Percentiles rank a stretch among this genome's conserved stretches.
Conservation (phyloP, 2,113 vertebrate genomes). For the Pyrgilauda ruficollis region DNA sequence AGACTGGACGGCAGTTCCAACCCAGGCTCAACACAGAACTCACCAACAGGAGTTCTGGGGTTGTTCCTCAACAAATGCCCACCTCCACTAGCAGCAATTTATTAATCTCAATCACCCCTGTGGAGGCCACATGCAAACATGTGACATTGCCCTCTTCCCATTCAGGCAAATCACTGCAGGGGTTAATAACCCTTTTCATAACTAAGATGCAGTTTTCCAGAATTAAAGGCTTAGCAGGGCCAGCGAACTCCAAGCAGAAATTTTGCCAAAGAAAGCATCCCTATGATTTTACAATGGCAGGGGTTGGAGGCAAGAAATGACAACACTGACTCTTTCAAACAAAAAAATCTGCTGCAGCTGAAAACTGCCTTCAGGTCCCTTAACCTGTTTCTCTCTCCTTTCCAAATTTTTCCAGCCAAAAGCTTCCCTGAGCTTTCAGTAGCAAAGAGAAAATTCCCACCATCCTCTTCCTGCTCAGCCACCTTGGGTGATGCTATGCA, state of each 20-base stretch:
- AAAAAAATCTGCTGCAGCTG: neutral
- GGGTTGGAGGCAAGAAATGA: neutral
- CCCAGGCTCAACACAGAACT: neutral
- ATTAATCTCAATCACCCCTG: neutral
- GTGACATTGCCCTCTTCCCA: neutral
- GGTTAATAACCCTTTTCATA: neutral
- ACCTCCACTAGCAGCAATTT: neutral
- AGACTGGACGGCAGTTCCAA: neutral
- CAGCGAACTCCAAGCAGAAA: neutral
- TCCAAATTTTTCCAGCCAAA: neutral
- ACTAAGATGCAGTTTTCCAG: neutral
- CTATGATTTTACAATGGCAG: neutral
- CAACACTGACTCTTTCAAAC: neutral
- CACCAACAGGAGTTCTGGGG: neutral
- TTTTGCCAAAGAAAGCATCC: neutral
- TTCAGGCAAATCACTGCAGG: neutral
- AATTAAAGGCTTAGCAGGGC: neutral
- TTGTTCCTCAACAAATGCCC: neutral
- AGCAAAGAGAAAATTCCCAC: neutral
- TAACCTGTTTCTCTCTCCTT: neutral
- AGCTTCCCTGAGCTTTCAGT: neutral
- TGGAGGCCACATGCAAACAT: neutral
- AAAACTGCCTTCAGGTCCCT: neutral
- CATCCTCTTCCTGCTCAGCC: neutral
- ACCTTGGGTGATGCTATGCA: accelerated